Percentiles rank a stretch among this genome's conserved stretches.
Evolutionary conservation across 2,797 vertebrate genomes (phyloP).

Genomic region (Hyperoplus lanceolatus): DNA sequence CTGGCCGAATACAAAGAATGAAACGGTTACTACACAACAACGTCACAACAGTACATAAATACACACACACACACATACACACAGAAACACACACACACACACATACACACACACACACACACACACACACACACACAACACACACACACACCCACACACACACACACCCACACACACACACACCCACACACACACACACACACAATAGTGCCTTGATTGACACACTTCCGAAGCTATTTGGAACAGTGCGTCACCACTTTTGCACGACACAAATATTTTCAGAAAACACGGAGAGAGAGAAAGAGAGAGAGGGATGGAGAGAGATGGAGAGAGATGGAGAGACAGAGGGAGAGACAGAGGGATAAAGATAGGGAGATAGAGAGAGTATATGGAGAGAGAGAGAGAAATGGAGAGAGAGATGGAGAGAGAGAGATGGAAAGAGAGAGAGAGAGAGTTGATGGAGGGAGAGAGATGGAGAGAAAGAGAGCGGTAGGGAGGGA

Average conservation of each 20-base stretch:
- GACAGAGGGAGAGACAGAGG: slow-evolving; percentile 44
- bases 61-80: too few species aligned
- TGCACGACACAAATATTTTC: slow-evolving; percentile 18
- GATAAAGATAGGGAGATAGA: slow-evolving; percentile 22
- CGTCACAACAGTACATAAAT: too few species aligned
- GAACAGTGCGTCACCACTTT: slow-evolving; percentile 33
- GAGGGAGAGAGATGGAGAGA: slow-evolving; percentile 45
- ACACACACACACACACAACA: too few species aligned
- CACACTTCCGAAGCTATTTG: slow-evolving; percentile 29
- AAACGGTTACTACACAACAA: too few species aligned
- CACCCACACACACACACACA: slow-evolving; percentile 12
- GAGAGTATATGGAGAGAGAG: slow-evolving; percentile 64
- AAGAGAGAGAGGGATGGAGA: neutral
- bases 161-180: too few species aligned
- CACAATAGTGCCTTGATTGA: slow-evolving; percentile 53
- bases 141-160: too few species aligned
- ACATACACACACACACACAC: too few species aligned
- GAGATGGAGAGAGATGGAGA: neutral
- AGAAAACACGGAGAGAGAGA: slow-evolving; percentile 64
- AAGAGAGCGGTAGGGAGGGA: slow-evolving; percentile 20
- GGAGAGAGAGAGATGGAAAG: slow-evolving; percentile 11
- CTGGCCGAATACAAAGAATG: too few species aligned
- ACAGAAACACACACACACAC: too few species aligned
- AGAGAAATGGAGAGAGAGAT: slow-evolving; percentile 36
- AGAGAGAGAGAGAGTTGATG: slow-evolving; percentile 38